phyloP scores from a whole-genome alignment of 2,797 vertebrate genomes.

The Mycteria americana region DNA sequence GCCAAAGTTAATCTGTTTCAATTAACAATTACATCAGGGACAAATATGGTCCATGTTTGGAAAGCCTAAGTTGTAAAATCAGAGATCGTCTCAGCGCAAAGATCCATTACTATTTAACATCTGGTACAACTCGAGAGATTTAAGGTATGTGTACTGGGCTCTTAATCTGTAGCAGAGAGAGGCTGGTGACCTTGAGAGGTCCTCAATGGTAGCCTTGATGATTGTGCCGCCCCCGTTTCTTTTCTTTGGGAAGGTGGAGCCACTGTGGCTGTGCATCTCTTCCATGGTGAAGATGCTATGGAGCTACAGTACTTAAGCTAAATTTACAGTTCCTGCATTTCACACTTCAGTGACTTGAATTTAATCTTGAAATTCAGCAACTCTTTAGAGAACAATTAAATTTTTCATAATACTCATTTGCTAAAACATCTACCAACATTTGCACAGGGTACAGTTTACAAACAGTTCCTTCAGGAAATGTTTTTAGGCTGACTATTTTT shows the following conservation, averaged over 20 bases:
- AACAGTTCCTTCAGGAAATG: background rate
- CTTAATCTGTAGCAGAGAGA: background rate
- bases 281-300: background rate
- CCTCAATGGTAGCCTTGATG: background rate
- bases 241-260: background rate
- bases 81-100: background rate
- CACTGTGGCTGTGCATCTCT: background rate
- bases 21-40: background rate
- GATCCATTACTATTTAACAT: background rate
- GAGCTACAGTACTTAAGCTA: background rate
- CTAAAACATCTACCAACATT: background rate
- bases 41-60: background rate
- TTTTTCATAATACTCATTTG: background rate
- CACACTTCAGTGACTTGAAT: background rate
- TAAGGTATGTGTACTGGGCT: background rate
- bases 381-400: background rate
- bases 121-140: background rate
- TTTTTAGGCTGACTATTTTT: background rate
- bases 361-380: conserved; percentile 9
- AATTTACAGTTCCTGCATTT: background rate
- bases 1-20: background rate
- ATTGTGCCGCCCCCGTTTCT: background rate
- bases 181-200: background rate
- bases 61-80: background rate
- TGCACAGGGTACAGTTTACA: background rate